These are phyloP conservation scores for Protophormia terraenovae DNA, from an alignment of 2,888 invertebrate genomes.

Conservation along the genomic window DNA sequence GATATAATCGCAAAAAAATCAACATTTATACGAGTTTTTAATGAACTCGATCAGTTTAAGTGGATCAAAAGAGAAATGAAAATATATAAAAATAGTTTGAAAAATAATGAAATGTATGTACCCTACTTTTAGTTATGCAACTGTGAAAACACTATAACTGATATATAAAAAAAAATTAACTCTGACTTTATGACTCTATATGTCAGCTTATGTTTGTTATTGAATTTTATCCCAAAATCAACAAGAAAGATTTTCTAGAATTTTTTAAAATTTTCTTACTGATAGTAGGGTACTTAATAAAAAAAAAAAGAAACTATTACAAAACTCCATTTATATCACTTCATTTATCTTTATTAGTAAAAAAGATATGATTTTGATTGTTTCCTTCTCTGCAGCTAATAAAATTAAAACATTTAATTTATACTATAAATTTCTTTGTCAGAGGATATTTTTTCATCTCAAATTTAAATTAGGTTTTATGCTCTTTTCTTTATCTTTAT, in stretches of 20 bases:
- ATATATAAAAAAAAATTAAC: no score
- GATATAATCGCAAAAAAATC: constrained; percentile 28
- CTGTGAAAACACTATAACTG: no score
- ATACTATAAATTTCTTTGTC: background rate
- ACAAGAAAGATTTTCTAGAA: no score
- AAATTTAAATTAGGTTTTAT: constrained; percentile 23
- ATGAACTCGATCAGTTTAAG: background rate
- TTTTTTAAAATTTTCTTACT: background rate
- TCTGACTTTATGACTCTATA: no score
- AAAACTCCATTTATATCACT: background rate
- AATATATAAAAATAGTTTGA: background rate
- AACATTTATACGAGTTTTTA: background rate
- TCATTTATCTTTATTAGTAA: constrained; percentile 12
- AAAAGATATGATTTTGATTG: constrained; percentile 28
- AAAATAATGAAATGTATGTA: background rate
- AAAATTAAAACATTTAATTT: constrained; percentile 27
- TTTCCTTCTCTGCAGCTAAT: constrained; percentile 1
- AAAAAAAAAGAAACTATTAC: background rate
- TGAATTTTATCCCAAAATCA: no score
- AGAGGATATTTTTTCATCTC: background rate
- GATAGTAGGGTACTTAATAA: background rate
- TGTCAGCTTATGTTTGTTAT: no score
- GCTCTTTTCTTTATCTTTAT: constrained; percentile 11
- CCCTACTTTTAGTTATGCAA: no score
- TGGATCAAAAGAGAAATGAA: background rate